Conservation (phyloP, 2,113 vertebrate genomes). For the Ahaetulla prasina region DNA sequence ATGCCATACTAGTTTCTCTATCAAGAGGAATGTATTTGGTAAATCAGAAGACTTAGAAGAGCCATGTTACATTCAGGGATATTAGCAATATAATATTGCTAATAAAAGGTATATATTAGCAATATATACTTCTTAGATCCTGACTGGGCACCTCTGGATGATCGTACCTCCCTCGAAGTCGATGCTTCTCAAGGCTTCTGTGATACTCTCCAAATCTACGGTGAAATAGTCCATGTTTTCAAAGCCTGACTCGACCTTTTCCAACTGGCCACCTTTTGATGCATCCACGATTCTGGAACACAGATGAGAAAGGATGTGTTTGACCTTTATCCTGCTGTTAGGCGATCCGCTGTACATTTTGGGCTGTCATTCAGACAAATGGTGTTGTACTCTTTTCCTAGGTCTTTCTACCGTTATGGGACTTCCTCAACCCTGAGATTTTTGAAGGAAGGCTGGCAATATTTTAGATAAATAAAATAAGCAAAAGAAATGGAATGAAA, state of each 20-base stretch:
- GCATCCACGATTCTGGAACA: constrained; percentile 83
- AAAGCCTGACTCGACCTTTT: constrained; percentile 86
- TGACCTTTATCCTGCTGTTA: background rate
- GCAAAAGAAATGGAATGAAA: background rate
- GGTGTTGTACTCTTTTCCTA: no score
- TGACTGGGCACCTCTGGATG: accelerated
- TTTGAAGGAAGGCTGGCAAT: background rate
- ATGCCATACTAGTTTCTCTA: background rate
- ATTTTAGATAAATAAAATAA: background rate
- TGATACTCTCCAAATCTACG: constrained; percentile 77
- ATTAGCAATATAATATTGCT: background rate
- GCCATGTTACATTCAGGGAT: background rate
- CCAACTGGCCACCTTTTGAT: constrained; percentile 80
- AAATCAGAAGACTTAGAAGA: background rate
- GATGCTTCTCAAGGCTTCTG: constrained; percentile 73
- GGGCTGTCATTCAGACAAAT: background rate
- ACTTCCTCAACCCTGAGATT: background rate
- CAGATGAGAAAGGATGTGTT: background rate
- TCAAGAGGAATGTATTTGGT: background rate
- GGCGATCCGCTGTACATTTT: background rate
- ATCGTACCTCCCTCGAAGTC: constrained; percentile 76
- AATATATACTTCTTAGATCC: background rate
- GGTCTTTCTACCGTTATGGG: background rate
- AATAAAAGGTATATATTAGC: no score
- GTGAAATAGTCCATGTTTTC: constrained; percentile 94